These are phyloP conservation scores for Lophius americanus DNA, from an alignment of 2,797 vertebrate species.

Conservation along the genomic window DNA sequence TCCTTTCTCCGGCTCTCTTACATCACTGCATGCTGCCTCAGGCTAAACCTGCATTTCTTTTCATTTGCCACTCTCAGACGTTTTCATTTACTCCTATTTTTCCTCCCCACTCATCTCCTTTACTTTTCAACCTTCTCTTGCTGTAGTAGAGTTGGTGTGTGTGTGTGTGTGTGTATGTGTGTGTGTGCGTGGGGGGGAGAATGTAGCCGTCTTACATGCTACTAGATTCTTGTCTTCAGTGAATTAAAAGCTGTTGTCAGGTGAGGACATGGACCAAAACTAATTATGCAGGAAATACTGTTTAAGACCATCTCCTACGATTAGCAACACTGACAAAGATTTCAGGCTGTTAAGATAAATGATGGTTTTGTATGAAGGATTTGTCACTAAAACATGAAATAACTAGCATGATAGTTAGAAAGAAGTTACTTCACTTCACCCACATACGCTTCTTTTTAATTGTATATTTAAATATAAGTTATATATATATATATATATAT, in stretches of 20 bases:
- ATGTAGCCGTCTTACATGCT: too few relatives aligned
- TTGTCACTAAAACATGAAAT: constrained; percentile 21
- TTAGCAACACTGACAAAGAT: constrained; percentile 29
- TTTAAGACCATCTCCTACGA: constrained; percentile 18
- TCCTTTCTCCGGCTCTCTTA: constrained; percentile 73
- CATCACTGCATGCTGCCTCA: constrained; percentile 79
- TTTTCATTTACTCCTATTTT: constrained; percentile 45
- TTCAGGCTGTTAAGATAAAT: constrained; percentile 34
- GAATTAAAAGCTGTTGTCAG: constrained; percentile 42
- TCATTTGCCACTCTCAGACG: constrained; percentile 60
- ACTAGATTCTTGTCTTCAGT: constrained; percentile 28
- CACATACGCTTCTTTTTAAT: too few relatives aligned
- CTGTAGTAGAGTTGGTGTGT: constrained; percentile 20
- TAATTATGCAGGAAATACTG: constrained; percentile 20
- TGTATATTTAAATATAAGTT: too few relatives aligned
- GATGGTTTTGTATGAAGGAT: constrained; percentile 11
- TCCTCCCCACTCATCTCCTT: constrained; percentile 50
- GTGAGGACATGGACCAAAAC: constrained; percentile 20
- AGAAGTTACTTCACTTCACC: too few relatives aligned
- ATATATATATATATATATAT: too few relatives aligned
- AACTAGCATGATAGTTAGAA: background rate
- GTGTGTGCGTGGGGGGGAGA: background rate
- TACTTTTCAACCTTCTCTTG: constrained; percentile 69
- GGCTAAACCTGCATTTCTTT: constrained; percentile 83
- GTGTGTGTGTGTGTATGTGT: too few relatives aligned